Base-by-base conservation (phyloP, 2,797 vertebrate species). In the Silurus lanzhouensis region DNA sequence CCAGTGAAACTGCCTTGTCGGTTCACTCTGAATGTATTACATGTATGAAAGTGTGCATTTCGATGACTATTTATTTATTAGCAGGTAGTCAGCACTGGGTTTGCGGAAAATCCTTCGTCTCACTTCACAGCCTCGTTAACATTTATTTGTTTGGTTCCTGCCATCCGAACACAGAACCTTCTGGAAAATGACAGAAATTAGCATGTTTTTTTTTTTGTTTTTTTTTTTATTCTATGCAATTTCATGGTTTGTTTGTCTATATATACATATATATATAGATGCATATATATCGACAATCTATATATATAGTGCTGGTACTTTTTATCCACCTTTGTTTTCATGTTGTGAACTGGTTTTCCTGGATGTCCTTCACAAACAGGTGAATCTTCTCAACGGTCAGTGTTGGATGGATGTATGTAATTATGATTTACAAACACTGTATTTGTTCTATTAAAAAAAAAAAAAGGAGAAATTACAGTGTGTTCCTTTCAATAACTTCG, bases 351-450 rank as follows among this genome's bases (percentile, higher is more conserved):
- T 67, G 68, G 13, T 74, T 82, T 85, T 68, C 38, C 22, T 38
- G 46, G 68, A 82, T 60, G 75, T 27, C 20, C 17, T 60, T 77
- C 55, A 22, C 64, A 46, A 80, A 60, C 64, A 46, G 71, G 82
- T 92, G 68, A 80, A n/a, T 64, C 57, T 82, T 91, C 89, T 93
- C 89, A 91, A 90, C 91, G 89, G 89, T 93, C 90, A 91, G 84
- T 92, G 92, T 93, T 92, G 87, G 90, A 89, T 88, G 88, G 93
- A 92, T 92, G 61, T 91, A 88, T 89, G 91, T 94, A 94, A 91
- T 94, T 95, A 91, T 93, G 91, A 91, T 89, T 91, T 90, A 71
- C 67, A 86, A 90, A 79, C 90, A 92, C 92, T 88, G 86, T 93
- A 90, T 88, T 1, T 90, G 92, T 89, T 85, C 58, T 94, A 92